Percentiles rank a stretch among this genome's conserved stretches.
phyloP scores from a whole-genome alignment of 2,888 invertebrate genomes.

The Agrotis clavis region DNA sequence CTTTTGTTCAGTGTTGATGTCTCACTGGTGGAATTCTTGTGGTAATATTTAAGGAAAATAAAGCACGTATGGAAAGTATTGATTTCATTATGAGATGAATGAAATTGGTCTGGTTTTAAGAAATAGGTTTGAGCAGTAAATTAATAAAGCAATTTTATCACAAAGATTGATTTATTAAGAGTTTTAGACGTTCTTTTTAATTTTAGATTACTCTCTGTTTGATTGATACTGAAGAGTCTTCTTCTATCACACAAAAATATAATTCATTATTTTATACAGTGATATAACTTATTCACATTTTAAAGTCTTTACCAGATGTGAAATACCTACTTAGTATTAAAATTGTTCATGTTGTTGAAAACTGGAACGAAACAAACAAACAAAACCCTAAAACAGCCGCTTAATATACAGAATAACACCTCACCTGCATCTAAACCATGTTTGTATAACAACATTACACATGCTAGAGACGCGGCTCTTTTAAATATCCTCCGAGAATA shows the following conservation, averaged over 20 bases:
- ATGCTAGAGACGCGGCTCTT: constrained; percentile 67
- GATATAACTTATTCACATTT: not conserved
- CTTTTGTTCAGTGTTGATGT: constrained; percentile 71
- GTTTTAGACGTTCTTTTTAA: too few species aligned
- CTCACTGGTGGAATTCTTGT: constrained; percentile 65
- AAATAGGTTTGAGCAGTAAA: constrained; percentile 2
- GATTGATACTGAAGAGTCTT: not conserved
- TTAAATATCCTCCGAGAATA: constrained; percentile 73
- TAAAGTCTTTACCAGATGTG: not conserved
- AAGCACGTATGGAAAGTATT: constrained; percentile 47
- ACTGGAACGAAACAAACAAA: not conserved
- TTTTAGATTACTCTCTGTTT: not conserved
- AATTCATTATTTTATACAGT: too few species aligned
- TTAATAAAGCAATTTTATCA: not conserved
- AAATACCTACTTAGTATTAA: not conserved
- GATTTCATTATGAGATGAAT: constrained; percentile 32
- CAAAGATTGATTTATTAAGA: not conserved
- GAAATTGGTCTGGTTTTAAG: constrained; percentile 1
- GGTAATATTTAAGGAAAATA: constrained; percentile 58
- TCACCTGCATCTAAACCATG: constrained; percentile 65
- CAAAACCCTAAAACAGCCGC: not conserved
- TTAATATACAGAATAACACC: constrained; percentile 56
- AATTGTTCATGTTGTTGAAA: not conserved
- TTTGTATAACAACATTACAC: constrained; percentile 75
- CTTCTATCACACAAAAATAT: too few species aligned